Base-by-base conservation (phyloP, 2,797 vertebrate species). In the Morus bassanus region DNA sequence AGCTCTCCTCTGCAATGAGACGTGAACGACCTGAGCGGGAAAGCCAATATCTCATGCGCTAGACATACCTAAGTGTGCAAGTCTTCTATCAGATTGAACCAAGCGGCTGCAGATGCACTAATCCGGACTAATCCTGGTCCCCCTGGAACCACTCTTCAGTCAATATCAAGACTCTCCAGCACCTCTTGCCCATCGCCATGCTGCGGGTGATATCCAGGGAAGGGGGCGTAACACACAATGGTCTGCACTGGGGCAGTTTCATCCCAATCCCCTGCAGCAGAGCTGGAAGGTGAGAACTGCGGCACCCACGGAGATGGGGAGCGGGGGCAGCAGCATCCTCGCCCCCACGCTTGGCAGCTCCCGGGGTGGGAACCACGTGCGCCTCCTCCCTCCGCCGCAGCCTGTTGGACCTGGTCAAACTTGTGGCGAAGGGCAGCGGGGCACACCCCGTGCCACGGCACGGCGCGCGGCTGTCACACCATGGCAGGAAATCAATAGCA, bases 171-270 rank as follows among this genome's bases (percentile, higher is more conserved):
- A 5, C 11, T 41, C 22, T 6, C n/a, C 4, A 7, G 35, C 33
- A 3, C 54, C 16, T 31, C 61, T 48, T 3, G 4, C 27, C 50
- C 51, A 2, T 43, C 5, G 4, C 68, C 13, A 12, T 2, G 4
- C 81, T 21, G 57, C 4, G 3, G 28, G 51, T 14, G 33, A 17
- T 5, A 18, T 5, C 80, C 50, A 8, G 50, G 31, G 56, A 63
- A 11, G 41, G 37, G 28, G 54, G 22, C 0, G 3, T 7, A 35
- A 7, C 2, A 1, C 33, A 1, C 18, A 4, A 4, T 0, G 7
- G 10, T 39, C 46, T 18, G 45, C 27, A 0, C 37, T 7, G 45
- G 60, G 53, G 46, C 24, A 25, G 53, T 50, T n/a, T 30, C 7
- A 1, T 13, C 67, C 59, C 7, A 1, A 0, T 6, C 16, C 50